Base-by-base conservation (phyloP, 1,140 invertebrate genomes). In the Megalopta genalis region DNA sequence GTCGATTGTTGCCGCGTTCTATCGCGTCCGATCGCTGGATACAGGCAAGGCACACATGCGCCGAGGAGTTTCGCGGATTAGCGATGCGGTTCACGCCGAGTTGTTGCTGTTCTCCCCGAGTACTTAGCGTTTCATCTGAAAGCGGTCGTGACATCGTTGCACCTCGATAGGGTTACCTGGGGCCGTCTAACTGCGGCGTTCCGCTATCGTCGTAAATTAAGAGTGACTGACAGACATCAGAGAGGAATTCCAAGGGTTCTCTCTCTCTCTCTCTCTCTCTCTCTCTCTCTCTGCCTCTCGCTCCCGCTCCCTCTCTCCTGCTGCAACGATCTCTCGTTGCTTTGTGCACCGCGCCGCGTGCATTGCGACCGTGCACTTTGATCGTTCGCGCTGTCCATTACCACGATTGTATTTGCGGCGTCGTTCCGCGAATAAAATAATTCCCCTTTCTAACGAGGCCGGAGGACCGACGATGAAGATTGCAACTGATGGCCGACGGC, bases 151-250 rank as follows among this genome's bases (percentile, higher is more conserved):
- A 82, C 84, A 82, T 76, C 71, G 84, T 77, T 77, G 83, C 82
- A 73, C 80, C 84, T 86, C 76, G 77, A 85, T 81, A 39, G 81
- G 80, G 83, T n/a, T 84, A 79, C 83, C 78, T 82, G 83, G 79
- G 68, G 64, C 74, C 79, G 78, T 85, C 83, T 66, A 81, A 82
- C 78, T 39, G 66, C 67, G 65, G 42, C 75, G 83, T 86, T 85
- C 76, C 80, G 80, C 83, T 80, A 85, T 86, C 84, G 83, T 77
- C 83, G 84, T 86, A 86, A 86, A 86, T 86, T 85, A 86, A 80
- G 80, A 86, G 73, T 85, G 84, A 86, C 83, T 86, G 84, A 86
- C 84, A 86, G 84, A 82, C 84, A 86, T 86, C 84, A 85, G 84
- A 71, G 71, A 76, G 84, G 84, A 86, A 86, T 86, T 86, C 84